A percentile compares a stretch with the other conserved stretches of the same genome.
Evolutionary conservation across 2,113 vertebrate species (phyloP).

Genomic region (Myotis brandtii): DNA sequence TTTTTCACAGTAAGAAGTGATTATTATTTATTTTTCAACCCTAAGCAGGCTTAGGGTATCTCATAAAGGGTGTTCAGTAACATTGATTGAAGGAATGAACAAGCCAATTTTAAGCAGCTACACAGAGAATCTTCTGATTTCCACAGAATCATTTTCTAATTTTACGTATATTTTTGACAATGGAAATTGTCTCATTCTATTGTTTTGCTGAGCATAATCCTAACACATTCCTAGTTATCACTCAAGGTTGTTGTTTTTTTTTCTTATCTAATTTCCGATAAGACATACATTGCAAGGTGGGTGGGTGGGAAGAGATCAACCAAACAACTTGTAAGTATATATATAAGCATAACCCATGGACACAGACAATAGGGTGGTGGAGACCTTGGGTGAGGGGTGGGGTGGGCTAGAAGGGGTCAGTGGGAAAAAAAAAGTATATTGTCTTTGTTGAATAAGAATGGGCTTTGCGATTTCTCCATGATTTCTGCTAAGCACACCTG

Average conservation of each 20-base stretch:
- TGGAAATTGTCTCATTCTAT: neutral
- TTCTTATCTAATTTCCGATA: neutral
- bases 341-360: no score
- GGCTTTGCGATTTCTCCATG: neutral
- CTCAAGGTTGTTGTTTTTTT: neutral
- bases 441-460: neutral
- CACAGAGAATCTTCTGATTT: neutral
- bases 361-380: no score
- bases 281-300: neutral
- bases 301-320: no score
- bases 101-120: neutral
- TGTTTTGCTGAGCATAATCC: neutral
- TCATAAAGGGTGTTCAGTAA: neutral
- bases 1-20: neutral
- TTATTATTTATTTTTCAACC: neutral
- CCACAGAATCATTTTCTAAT: neutral
- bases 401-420: no score
- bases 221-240: neutral
- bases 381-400: no score
- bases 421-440: neutral
- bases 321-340: no score
- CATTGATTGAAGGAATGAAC: neutral
- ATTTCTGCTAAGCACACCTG: conserved; percentile 24
- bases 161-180: neutral
- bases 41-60: neutral